Conservation (phyloP, 2,113 vertebrate species). For the Vulpes ferrilata region DNA sequence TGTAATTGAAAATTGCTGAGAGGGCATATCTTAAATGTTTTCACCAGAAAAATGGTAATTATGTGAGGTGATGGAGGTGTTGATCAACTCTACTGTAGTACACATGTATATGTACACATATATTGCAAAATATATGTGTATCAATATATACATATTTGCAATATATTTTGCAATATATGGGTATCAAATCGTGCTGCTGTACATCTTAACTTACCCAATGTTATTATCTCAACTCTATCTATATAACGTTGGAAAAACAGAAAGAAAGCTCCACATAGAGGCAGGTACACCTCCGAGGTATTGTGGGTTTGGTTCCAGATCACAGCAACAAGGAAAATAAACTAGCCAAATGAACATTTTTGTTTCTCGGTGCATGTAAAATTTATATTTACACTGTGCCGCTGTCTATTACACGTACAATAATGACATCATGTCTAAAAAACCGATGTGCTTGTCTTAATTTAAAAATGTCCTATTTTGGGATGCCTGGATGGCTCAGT, state of each 20-base stretch:
- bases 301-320: not conserved
- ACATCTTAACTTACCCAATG: not conserved
- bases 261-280: not conserved
- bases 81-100: not conserved
- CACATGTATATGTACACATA: not conserved
- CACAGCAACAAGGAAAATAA: not conserved
- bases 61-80: not conserved
- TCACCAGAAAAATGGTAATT: not conserved
- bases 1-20: not conserved
- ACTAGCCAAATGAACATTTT: not conserved
- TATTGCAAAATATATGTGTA: not conserved
- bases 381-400: not conserved
- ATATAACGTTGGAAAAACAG: not conserved
- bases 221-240: not conserved
- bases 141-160: not conserved
- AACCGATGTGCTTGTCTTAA: not conserved
- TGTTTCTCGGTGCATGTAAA: not conserved
- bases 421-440: not conserved
- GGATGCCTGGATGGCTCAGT: not conserved
- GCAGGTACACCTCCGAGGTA: not conserved
- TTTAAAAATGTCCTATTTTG: not conserved
- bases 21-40: not conserved
- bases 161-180: not conserved
- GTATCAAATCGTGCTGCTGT: not conserved
- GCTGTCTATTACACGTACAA: not conserved